Evolutionary conservation across 1,140 invertebrate species (phyloP).

Genomic region (Solenopsis invicta): DNA sequence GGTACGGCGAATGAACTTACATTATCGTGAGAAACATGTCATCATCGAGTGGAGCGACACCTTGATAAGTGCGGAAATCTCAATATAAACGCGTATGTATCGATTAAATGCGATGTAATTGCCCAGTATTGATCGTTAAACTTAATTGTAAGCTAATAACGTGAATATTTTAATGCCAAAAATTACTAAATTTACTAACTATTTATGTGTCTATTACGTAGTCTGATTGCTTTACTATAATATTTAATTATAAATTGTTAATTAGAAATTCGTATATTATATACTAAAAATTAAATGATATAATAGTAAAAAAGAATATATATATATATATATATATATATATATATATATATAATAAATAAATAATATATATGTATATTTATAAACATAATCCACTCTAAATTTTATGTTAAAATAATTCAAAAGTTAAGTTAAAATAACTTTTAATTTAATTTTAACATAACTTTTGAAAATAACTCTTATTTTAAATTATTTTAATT

Average conservation of each 20-base stretch:
- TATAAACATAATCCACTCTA: too few relatives aligned
- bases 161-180: conserved; percentile 3
- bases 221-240: neutral
- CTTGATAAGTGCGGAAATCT: conserved; percentile 14
- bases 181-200: neutral
- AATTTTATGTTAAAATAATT: too few relatives aligned
- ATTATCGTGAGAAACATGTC: conserved; percentile 43
- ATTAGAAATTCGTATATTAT: neutral
- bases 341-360: too few relatives aligned
- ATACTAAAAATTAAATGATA: too few relatives aligned
- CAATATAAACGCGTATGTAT: conserved; percentile 32
- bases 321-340: too few relatives aligned
- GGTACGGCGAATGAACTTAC: conserved; percentile 49
- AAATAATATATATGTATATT: too few relatives aligned
- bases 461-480: too few relatives aligned
- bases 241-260: neutral
- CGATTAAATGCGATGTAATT: neutral
- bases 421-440: too few relatives aligned
- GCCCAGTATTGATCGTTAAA: neutral
- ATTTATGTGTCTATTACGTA: neutral
- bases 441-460: too few relatives aligned
- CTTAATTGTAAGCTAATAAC: neutral
- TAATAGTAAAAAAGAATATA: too few relatives aligned
- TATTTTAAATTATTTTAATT: too few relatives aligned
- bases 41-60: conserved; percentile 15